Evolutionary conservation across 1,140 invertebrate genomes (phyloP), one percentile per base, ranked within the genome.

Genomic region (Pachyrhynchus sulphureomaculatus): DNA sequence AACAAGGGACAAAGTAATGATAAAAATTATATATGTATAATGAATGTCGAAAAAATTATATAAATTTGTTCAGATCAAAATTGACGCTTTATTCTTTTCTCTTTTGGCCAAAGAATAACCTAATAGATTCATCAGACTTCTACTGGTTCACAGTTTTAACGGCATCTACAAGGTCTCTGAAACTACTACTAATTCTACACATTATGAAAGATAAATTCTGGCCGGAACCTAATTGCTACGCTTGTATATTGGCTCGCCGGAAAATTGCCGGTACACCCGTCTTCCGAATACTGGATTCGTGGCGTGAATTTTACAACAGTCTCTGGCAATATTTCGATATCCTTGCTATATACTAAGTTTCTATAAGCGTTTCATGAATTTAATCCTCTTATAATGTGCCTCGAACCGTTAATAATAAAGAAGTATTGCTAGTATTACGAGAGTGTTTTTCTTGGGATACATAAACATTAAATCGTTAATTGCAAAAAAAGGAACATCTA

Each of bases 381-480:
- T 62, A 62, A 62, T 62, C 60, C 60, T 54, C 59, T 61, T 61
- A 45, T 41, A 26, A 8, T 39, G 49, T 26, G 45, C 21, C 49
- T 47, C 56, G 33, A 34, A 48, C 56, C 60, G 52, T 62, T 62
- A 62, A 62, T 62, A 62, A 62, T 62, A 62, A 56, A 62, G 33
- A 55, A 62, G 55, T 26, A 55, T 56, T 52, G 23, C 41, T 17
- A 9, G 32, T 8, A 44, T n/a, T 20, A 8, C 21, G 34, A 45
- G 18, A 29, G 29, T 23, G 23, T 24, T 39, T n/a, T n/a, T n/a
- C n/a, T n/a, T n/a, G n/a, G n/a, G n/a, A n/a, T n/a, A n/a, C n/a
- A n/a, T n/a, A n/a, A n/a, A n/a, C n/a, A n/a, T n/a, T n/a, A n/a
- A n/a, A n/a, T n/a, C n/a, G n/a, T n/a, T n/a, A n/a, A n/a, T n/a